Evolutionary conservation across 2,888 invertebrate species (phyloP).

Genomic region (Auanema sp.): DNA sequence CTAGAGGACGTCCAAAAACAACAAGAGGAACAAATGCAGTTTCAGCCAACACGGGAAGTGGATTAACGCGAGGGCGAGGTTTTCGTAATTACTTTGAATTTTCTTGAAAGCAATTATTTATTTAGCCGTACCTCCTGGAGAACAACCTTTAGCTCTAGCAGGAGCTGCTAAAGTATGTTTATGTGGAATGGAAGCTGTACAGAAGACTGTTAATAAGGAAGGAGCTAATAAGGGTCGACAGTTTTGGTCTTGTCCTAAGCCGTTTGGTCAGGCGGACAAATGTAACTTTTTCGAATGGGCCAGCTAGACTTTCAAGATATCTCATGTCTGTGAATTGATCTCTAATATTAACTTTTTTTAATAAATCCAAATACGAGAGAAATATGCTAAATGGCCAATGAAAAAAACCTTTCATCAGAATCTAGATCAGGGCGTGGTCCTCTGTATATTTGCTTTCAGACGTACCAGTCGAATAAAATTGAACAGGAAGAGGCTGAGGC

Average conservation of each 20-base stretch:
- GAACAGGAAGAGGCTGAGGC: no score
- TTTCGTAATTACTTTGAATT: background rate
- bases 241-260: slow-evolving; percentile 45
- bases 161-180: slow-evolving; percentile 12
- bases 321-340: no score
- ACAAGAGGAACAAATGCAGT: no score
- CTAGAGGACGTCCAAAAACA: no score
- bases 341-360: no score
- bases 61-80: background rate
- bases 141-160: background rate
- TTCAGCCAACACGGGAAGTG: no score
- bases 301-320: background rate
- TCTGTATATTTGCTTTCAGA: slow-evolving; percentile 1
- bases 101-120: background rate
- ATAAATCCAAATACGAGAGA: no score
- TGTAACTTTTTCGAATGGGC: slow-evolving; percentile 55
- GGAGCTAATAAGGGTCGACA: slow-evolving; percentile 52
- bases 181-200: slow-evolving; percentile 24
- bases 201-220: slow-evolving; percentile 43
- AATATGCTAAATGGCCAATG: no score
- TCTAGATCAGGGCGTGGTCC: no score
- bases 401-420: no score
- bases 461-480: no score
- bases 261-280: slow-evolving; percentile 28
- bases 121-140: background rate